Evolutionary conservation across 2,888 invertebrate genomes (phyloP).

Genomic region (Cantharis rustica): DNA sequence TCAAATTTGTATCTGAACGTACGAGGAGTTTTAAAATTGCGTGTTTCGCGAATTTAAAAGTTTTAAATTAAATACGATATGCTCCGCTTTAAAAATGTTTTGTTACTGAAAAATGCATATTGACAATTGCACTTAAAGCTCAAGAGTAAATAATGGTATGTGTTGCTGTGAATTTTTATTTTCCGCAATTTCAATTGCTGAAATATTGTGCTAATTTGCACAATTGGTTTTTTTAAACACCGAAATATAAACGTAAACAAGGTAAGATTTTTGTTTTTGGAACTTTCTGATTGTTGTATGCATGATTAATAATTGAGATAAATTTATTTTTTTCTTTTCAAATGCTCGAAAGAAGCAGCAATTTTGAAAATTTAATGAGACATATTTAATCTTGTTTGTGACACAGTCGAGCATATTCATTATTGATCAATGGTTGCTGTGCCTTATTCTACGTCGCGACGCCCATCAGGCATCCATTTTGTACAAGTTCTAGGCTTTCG

Average conservation of each 20-base stretch:
- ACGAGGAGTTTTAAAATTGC: neutral
- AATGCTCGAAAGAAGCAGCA: neutral
- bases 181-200: neutral
- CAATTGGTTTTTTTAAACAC: neutral
- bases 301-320: neutral
- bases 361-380: neutral
- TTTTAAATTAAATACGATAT: conserved; percentile 15
- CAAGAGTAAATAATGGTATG: conserved; percentile 21
- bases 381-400: conserved; percentile 39
- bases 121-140: conserved; percentile 33
- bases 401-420: conserved; percentile 53
- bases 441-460: conserved; percentile 55
- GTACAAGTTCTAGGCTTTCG: conserved; percentile 44
- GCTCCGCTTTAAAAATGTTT: conserved; percentile 32
- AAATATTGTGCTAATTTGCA: neutral
- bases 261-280: neutral
- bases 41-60: conserved; percentile 2
- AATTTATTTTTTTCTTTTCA: neutral
- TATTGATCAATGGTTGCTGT: conserved; percentile 54
- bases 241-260: neutral
- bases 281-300: neutral
- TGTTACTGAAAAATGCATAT: conserved; percentile 12
- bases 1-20: conserved; percentile 28
- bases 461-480: conserved; percentile 54
- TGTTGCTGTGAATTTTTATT: neutral